Percentiles rank a stretch among this genome's conserved stretches.
Evolutionary conservation across 37 sponge, comb jelly and placozoan species (phyloP).

Genomic region (Hexactinellida sp.): DNA sequence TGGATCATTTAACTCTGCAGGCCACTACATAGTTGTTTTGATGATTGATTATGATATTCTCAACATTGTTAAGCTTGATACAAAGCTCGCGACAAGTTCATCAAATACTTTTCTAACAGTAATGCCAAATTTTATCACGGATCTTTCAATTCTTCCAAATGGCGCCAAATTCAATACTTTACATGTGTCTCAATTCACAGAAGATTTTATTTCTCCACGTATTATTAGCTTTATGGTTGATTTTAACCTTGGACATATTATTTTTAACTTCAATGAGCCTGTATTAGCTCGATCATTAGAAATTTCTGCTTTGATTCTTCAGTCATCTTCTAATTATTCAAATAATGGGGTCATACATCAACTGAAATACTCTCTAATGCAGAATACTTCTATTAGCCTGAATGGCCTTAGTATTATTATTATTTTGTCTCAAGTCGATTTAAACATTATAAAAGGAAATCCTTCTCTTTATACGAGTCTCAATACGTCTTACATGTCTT

Average conservation of each 20-base stretch:
- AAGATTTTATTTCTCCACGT: conserved; percentile 32
- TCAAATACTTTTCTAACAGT: conserved; percentile 39
- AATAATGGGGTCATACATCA: not conserved
- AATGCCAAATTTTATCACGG: conserved; percentile 20
- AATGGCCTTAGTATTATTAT: conserved; percentile 40
- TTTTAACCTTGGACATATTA: conserved; percentile 34
- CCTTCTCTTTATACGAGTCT: conserved; percentile 27
- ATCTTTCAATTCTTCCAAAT: conserved; percentile 43
- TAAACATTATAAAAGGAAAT: conserved; percentile 58
- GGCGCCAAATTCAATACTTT: conserved; percentile 21
- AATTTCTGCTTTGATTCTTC: conserved; percentile 44
- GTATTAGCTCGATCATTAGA: conserved; percentile 34
- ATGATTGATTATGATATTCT: conserved; percentile 38
- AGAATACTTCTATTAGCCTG: conserved; percentile 40
- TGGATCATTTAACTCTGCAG: conserved; percentile 22
- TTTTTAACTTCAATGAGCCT: conserved; percentile 60
- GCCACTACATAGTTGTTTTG: conserved; percentile 32
- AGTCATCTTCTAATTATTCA: conserved; percentile 27
- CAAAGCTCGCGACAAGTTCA: conserved; percentile 33
- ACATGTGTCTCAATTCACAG: not conserved
- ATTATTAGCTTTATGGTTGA: conserved; percentile 35
- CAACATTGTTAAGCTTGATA: conserved; percentile 43
- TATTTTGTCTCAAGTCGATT: conserved; percentile 31
- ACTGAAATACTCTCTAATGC: conserved; percentile 29
- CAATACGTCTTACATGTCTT: conserved; percentile 39